Evolutionary conservation across 2,797 vertebrate genomes (phyloP).

Genomic region (Buphagus erythrorhynchus): DNA sequence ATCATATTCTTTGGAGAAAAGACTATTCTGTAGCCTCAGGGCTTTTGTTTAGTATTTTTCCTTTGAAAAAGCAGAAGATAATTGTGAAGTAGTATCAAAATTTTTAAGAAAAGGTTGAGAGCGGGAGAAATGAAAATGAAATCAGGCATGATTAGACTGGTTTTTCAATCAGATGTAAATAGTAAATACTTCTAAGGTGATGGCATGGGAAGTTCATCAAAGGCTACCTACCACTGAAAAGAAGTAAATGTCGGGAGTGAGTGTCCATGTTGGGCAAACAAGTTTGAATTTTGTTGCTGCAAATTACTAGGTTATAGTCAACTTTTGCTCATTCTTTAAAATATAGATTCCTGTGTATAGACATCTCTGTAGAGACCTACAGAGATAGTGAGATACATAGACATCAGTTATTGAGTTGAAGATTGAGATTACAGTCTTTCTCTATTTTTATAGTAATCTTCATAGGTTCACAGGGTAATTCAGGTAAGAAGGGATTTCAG

Average conservation of each 20-base stretch:
- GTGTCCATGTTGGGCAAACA: background rate
- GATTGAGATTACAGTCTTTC: background rate
- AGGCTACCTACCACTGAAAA: background rate
- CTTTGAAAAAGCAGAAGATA: background rate
- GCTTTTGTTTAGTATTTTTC: background rate
- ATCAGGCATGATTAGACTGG: background rate
- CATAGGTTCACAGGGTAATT: background rate
- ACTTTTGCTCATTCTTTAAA: background rate
- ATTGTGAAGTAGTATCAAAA: background rate
- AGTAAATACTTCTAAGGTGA: background rate
- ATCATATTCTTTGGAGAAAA: background rate
- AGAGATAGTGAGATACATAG: background rate
- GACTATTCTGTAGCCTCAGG: background rate
- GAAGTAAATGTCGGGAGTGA: background rate
- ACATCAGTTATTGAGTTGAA: background rate
- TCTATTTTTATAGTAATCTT: background rate
- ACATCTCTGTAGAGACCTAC: background rate
- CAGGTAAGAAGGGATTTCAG: background rate
- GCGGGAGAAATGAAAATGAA: background rate
- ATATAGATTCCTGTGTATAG: fast-evolving
- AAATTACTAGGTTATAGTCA: background rate
- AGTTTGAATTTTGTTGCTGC: background rate
- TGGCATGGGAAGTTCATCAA: background rate
- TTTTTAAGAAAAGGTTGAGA: background rate
- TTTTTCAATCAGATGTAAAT: background rate